Evolutionary conservation across 2,888 invertebrate genomes (phyloP), one percentile per base, ranked within the genome.

Genomic region (Epistrophella euchroma): DNA sequence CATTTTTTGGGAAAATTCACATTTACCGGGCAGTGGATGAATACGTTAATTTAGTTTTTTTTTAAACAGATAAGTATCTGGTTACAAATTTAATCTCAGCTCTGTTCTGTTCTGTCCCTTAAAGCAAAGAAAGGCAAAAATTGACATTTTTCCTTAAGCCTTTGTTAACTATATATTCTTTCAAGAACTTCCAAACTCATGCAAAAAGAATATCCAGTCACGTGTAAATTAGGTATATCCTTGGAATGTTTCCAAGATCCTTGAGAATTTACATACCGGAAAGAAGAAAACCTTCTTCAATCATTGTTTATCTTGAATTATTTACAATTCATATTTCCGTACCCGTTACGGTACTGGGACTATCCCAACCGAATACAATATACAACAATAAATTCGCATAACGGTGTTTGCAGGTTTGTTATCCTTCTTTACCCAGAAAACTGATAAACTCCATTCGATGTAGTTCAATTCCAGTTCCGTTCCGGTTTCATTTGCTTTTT

Each of bases 251-350:
- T 10, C 17, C 17, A 10, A 17, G n/a, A 17, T 47, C 45, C 10
- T 19, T 47, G 3, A 9, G 45, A 17, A 15, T 47, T 17, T 45
- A 45, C 17, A 47, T 19, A 3, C 19, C 17, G 0, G 15, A 10
- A 45, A 19, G 17, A 9, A 45, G 9, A 9, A n/a, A 17, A 32
- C 19, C 10, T 47, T 47, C 10, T 35, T 35, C 58, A 17, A n/a
- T 35, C 4, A 37, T 35, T 22, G 35, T 22, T 71, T 37, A 37
- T 47, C 74, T 55, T 62, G 70, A 75, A 70, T 80, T 70, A 75
- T 70, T 75, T 75, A 75, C 62, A 62, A 47, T 75, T 55, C 62
- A 75, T 70, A 71, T 81, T 55, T 71, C 64, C 17, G 45, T 9
- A 37, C 4, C 62, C 28, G 56, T 52, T 68, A 17, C 19, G 35